phyloP scores from a whole-genome alignment of 2,888 invertebrate species.

The Eupithecia pulchellata region DNA sequence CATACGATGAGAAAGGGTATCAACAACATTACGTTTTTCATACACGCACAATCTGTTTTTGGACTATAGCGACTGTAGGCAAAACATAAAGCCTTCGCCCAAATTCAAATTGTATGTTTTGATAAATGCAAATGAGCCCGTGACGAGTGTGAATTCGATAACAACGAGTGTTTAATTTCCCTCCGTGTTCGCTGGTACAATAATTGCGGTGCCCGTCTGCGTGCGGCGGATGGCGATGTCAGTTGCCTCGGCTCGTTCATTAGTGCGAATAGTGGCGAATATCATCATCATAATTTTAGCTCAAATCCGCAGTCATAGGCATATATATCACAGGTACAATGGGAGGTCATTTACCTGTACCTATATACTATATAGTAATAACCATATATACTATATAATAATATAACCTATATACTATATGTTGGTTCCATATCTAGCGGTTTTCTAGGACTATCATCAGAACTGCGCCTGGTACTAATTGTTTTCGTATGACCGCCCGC shows the following conservation, averaged over 20 bases:
- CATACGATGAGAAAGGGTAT: too few relatives aligned
- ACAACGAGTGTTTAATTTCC: slow-evolving; percentile 49
- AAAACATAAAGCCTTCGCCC: neutral
- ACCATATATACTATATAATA: too few relatives aligned
- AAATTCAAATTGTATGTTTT: slow-evolving; percentile 4
- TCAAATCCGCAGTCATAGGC: too few relatives aligned
- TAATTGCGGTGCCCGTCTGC: slow-evolving; percentile 59
- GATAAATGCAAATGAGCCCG: slow-evolving; percentile 11
- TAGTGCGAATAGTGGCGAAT: slow-evolving; percentile 10
- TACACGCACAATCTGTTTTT: neutral
- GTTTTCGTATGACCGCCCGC: neutral
- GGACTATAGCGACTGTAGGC: neutral
- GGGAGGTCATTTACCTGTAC: too few relatives aligned
- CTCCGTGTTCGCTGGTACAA: slow-evolving; percentile 50
- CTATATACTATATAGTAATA: too few relatives aligned
- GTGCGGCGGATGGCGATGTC: slow-evolving; percentile 51
- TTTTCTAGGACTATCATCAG: neutral
- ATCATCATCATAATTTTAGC: slow-evolving; percentile 6
- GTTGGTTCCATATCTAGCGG: too few relatives aligned
- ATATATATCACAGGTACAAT: too few relatives aligned
- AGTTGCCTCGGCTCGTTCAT: slow-evolving; percentile 42
- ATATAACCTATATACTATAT: too few relatives aligned
- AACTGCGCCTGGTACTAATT: neutral
- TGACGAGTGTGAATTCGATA: slow-evolving; percentile 39
- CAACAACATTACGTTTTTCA: too few relatives aligned